These are phyloP conservation scores for Melipona bicolor DNA, from an alignment of 2,888 invertebrate genomes.

Conservation along the genomic window DNA sequence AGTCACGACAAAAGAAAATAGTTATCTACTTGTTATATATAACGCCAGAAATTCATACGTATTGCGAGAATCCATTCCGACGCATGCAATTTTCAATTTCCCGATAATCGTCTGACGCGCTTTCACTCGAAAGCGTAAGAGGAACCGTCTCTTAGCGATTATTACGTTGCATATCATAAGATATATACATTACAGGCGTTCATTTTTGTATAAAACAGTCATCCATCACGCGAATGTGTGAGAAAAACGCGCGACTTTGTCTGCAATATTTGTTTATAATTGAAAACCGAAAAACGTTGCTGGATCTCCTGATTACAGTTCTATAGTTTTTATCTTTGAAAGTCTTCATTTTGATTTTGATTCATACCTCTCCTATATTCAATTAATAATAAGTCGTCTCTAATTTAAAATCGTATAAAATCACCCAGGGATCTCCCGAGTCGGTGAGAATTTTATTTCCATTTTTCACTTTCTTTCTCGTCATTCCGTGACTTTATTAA, in stretches of 20 bases:
- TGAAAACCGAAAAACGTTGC: background rate
- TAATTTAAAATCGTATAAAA: no score
- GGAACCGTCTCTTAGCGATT: conserved; percentile 10
- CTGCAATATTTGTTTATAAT: background rate
- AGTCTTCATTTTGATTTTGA: no score
- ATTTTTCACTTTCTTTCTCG: no score
- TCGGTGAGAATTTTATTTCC: no score
- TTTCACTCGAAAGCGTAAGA: conserved; percentile 39
- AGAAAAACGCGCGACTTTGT: background rate
- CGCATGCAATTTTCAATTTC: background rate
- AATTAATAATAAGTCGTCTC: no score
- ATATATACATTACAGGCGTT: background rate
- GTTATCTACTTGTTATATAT: background rate
- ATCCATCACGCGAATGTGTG: background rate
- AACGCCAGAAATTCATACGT: conserved; percentile 24
- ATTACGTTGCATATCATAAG: background rate
- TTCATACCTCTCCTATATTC: no score
- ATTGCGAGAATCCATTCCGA: conserved; percentile 1
- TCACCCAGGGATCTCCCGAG: no score
- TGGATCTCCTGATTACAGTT: no score
- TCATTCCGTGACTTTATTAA: no score
- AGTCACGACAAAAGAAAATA: background rate
- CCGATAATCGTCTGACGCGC: conserved; percentile 28
- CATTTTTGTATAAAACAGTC: background rate
- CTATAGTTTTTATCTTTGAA: no score